Evolutionary conservation across 2,888 invertebrate species (phyloP), one percentile per base, ranked within the genome.

Genomic region (Caenorhabditis sp.): DNA sequence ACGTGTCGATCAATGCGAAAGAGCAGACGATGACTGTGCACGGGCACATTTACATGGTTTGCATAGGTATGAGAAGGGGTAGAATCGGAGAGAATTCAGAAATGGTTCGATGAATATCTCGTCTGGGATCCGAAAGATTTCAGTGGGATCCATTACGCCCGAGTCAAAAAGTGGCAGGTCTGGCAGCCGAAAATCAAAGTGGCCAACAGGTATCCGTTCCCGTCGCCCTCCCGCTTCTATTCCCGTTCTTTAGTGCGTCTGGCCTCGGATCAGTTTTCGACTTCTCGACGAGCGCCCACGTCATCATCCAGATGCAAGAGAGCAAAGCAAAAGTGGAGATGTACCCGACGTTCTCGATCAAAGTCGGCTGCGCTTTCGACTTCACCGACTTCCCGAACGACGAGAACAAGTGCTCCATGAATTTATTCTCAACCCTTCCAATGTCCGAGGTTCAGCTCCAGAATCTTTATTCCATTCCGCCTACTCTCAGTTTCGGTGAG

Each of bases 31-130:
- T 88, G 66, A 81, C 78, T 0, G 35, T 88, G 8, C 83, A 85
- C 53, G 88, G 88, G 27, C 86, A 88, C 70, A 78, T 88, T 55
- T 88, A 86, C 62, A 85, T 86, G 86, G 85, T 87, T 1, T 13
- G 61, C 15, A 13, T 11, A 11, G n/a, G 11, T 17, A 45, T n/a
- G 26, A 66, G 11, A 15, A 5, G 9, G 43, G n/a, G 32, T 7
- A 50, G 27, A n/a, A 7, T 13, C 17, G 24, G 24, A 22, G 22
- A 24, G 46, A n/a, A 61, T 61, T 13, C 53, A 77, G 77, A 81
- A 73, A 27, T 88, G 88, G 88, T 56, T 58, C 50, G 88, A 88
- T 55, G 85, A 88, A 61, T 55, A 78, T 27, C 83, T 87, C 5
- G 81, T 79, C 5, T 88, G 88, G 88, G 83, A 88, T 43, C 82